phyloP scores from a whole-genome alignment of 2,113 vertebrate species.

The Heteronetta atricapilla region DNA sequence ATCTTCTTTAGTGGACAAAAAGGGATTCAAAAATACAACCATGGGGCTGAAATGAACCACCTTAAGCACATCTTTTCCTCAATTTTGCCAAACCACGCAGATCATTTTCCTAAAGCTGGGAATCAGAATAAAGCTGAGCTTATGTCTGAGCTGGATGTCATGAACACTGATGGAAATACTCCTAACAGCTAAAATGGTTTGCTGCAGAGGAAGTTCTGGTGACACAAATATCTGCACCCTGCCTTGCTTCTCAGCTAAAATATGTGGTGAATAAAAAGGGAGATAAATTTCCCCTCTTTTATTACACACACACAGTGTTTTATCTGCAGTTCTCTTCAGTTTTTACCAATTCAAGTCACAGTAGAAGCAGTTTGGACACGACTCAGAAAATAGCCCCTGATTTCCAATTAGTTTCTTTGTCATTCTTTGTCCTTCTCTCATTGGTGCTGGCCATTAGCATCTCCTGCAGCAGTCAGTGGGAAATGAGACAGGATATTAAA shows the following conservation, averaged over 20 bases:
- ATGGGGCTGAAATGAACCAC: not conserved
- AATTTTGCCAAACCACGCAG: not conserved
- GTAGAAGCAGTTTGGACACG: not conserved
- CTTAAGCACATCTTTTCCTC: not conserved
- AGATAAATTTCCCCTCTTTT: not conserved
- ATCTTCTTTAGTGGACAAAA: not conserved
- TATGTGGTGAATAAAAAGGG: accelerated
- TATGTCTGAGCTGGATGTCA: not conserved
- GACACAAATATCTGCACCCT: not conserved
- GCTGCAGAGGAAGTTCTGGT: not conserved
- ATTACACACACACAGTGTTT: not conserved
- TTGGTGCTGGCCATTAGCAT: not conserved
- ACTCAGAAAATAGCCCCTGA: not conserved
- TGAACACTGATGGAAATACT: not conserved
- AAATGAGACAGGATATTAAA: slow-evolving; percentile 58
- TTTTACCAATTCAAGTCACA: slow-evolving; percentile 29
- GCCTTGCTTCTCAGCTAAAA: not conserved
- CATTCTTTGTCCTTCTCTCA: slow-evolving; percentile 26
- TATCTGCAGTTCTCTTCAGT: not conserved
- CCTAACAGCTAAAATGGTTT: not conserved
- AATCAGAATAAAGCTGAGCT: not conserved
- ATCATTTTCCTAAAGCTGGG: not conserved
- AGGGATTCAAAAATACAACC: not conserved
- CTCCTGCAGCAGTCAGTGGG: not conserved
- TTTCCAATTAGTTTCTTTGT: slow-evolving; percentile 51